Evolutionary conservation across 2,797 vertebrate genomes (phyloP), one percentile per base, ranked within the genome.

Genomic region (Aplochiton taeniatus): DNA sequence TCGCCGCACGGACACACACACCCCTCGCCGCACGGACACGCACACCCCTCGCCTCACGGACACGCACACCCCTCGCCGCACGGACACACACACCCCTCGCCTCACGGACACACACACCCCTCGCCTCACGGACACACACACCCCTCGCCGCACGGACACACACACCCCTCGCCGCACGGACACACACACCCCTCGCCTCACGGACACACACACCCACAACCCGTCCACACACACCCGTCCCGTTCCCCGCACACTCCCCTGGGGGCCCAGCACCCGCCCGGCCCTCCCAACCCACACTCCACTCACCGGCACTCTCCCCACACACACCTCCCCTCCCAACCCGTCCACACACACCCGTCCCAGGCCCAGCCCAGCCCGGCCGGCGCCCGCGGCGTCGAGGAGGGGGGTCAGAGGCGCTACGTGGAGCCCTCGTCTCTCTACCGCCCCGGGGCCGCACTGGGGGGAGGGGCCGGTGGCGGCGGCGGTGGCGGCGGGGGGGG

Each of bases 361-460:
- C 17, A 6, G 9, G 42, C n/a, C 31, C 55, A 67, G 57, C 11
- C 61, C 61, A 47, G 47, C 31, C 4, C 61, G n/a, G 14, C 44
- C 0, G 91, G 90, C 9, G 7, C 13, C 51, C 88, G 83, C 18
- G 82, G 91, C 9, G 90, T 50, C 0, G 95, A 96, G 76, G 96
- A 97, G 63, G 95, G 94, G 31, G 73, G 85, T 77, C 96, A 95
- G 83, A 94, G 95, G 67, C 91, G 91, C 43, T 97, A 95, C 83
- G 85, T 96, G 66, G 95, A 97, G 78, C 92, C 94, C 0, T 81
- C 91, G 0, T 85, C 85, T 0, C 85, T 92, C 10, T 86, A 94
- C 56, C 83, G 90, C 0, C 88, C 95, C 0, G 86, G 80, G 0
- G 47, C 57, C 20, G 63, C 63, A 12, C 79, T 78, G 1, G 80